A percentile compares a stretch with the other conserved stretches of the same genome.
Conservation (phyloP, 1,140 invertebrate species). For the Micrasema longulum region DNA sequence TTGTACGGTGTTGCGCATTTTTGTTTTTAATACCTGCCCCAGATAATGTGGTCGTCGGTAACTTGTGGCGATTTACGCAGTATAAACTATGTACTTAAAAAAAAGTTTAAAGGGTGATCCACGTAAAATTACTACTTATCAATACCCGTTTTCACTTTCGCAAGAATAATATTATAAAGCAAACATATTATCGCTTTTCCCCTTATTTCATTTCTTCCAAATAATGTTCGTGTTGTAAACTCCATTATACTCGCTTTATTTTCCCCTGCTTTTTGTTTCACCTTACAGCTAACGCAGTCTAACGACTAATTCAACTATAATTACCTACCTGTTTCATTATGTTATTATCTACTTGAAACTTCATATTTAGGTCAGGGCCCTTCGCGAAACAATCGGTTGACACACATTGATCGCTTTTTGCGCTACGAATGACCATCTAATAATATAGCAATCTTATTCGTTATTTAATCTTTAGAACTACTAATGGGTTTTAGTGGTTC, state of each 20-base stretch:
- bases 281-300: too few relatives aligned
- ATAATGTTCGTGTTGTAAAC: too few relatives aligned
- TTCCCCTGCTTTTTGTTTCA: too few relatives aligned
- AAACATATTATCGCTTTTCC: too few relatives aligned
- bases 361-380: conserved; percentile 46
- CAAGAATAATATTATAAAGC: too few relatives aligned
- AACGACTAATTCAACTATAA: too few relatives aligned
- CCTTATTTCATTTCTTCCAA: too few relatives aligned
- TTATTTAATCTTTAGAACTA: conserved; percentile 5
- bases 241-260: too few relatives aligned
- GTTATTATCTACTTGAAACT: conserved; percentile 4
- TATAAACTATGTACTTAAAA: too few relatives aligned
- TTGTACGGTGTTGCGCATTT: conserved; percentile 27
- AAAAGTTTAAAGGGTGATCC: too few relatives aligned
- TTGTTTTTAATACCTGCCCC: conserved; percentile 34
- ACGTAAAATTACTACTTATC: too few relatives aligned
- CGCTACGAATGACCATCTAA: conserved; percentile 1
- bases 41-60: conserved; percentile 26
- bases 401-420: conserved; percentile 24
- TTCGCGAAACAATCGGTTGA: conserved; percentile 27
- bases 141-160: too few relatives aligned
- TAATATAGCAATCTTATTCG: conserved; percentile 6
- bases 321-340: conserved; percentile 14
- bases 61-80: conserved; percentile 9
- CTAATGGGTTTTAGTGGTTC: background rate